Evolutionary conservation across 1,140 invertebrate genomes (phyloP), one percentile per base, ranked within the genome.

Genomic region (Drosophila navojoa): DNA sequence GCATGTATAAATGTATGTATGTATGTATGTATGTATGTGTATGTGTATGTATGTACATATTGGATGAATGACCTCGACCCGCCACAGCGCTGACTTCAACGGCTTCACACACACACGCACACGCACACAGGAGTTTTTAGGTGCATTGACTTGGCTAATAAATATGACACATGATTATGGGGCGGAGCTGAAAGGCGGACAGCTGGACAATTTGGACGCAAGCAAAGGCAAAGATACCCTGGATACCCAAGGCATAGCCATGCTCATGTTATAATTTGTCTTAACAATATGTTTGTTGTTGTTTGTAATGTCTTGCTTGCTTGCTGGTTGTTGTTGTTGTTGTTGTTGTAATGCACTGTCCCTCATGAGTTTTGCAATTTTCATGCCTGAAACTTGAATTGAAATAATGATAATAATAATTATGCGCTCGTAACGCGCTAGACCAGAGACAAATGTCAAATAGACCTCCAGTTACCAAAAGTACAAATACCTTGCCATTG

Each of bases 101-200:
- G 69, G 61, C 69, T 71, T 71, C 68, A 10, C 60, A 10, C 7
- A 29, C 9, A 4, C 32, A 25, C 19, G 16, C 32, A 50, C 19
- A 29, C 40, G 44, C 19, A 49, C 2, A 29, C 27, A 5, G 2
- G 6, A 42, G 27, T 60, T 13, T 47, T 32, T 7, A 16, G 63
- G 69, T 64, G 53, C 69, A 47, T 66, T 71, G 69, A 71, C 69
- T 66, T 71, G 69, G 61, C 60, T 49, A 64, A 71, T 71, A 69
- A 53, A 61, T 61, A 45, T 49, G 59, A 54, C 60, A 49, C 52
- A 44, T 29, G 52, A 45, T 57, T 44, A 32, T 15, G 53, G 49
- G 62, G 38, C 38, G 61, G 49, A 38, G 10, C 11, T 25, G 22
- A 29, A 15, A 5, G 58, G 27, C 44, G 42, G 57, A 59, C 44